These are phyloP conservation scores for Thunnus maccoyii DNA, from an alignment of 2,113 vertebrate species.

Conservation along the genomic window DNA sequence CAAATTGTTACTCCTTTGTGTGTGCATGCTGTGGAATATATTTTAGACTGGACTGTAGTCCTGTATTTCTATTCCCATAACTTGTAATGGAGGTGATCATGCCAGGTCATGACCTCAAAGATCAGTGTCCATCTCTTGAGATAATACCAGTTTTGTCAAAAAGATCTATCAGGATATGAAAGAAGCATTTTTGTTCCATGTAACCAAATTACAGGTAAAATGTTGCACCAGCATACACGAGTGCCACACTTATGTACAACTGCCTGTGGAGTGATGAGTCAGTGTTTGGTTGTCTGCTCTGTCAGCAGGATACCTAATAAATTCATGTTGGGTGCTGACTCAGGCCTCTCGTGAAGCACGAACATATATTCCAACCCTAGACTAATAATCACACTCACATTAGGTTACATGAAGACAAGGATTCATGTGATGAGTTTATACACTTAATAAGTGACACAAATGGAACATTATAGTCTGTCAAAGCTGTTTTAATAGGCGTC, in stretches of 20 bases:
- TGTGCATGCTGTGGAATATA: no score
- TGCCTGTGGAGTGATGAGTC: background rate
- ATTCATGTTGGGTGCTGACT: background rate
- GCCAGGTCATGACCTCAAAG: no score
- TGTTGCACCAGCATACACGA: no score
- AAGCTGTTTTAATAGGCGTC: constrained; percentile 81
- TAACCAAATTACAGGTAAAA: background rate
- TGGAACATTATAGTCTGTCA: constrained; percentile 65
- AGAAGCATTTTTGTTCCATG: no score
- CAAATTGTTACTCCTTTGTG: no score
- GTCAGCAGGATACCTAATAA: background rate
- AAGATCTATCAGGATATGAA: no score
- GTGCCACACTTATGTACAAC: no score
- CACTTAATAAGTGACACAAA: constrained; percentile 46
- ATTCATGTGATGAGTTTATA: background rate
- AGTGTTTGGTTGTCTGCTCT: background rate
- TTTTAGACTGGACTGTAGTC: no score
- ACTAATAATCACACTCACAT: background rate
- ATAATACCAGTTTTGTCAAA: no score
- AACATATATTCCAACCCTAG: background rate
- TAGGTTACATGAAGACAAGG: background rate
- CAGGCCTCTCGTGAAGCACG: background rate
- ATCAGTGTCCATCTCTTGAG: no score
- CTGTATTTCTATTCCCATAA: no score
- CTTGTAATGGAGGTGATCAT: no score